phyloP scores from a whole-genome alignment of 2,888 invertebrate genomes.

The Aphodius sticticus region DNA sequence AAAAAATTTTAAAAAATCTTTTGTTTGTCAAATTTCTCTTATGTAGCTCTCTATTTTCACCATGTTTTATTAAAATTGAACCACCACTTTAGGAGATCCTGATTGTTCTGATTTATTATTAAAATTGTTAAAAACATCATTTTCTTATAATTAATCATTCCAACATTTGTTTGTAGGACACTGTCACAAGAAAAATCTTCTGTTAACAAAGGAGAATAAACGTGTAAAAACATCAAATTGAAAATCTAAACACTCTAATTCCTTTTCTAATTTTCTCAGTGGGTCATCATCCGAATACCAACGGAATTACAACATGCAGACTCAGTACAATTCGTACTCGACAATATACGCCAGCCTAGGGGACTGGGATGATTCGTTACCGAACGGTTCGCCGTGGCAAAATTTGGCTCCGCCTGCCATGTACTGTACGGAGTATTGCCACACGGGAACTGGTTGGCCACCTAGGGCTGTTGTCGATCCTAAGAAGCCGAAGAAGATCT shows the following conservation, averaged over 20 bases:
- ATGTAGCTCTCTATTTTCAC: no score
- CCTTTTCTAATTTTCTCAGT: conserved; percentile 47
- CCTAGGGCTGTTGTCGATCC: conserved; percentile 52
- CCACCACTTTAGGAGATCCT: no score
- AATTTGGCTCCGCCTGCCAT: conserved; percentile 56
- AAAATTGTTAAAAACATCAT: no score
- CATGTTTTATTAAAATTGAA: no score
- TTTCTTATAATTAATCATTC: no score
- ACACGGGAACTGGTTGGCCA: conserved; percentile 58
- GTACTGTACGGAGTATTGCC: conserved; percentile 60
- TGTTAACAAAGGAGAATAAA: no score
- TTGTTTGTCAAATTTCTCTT: no score
- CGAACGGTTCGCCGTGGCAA: conserved; percentile 54
- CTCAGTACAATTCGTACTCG: conserved; percentile 52
- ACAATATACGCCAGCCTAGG: conserved; percentile 50
- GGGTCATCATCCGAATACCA: conserved; percentile 54
- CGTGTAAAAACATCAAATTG: no score
- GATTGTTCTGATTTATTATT: no score
- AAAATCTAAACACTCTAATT: conserved; percentile 17
- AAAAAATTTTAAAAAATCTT: no score
- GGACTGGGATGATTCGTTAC: conserved; percentile 49
- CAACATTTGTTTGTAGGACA: no score
- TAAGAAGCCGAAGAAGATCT: conserved; percentile 28
- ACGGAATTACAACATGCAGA: conserved; percentile 51
- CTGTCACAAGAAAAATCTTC: no score